phyloP scores from a whole-genome alignment of 2,797 vertebrate genomes.

The Coregonus ussuriensis region DNA sequence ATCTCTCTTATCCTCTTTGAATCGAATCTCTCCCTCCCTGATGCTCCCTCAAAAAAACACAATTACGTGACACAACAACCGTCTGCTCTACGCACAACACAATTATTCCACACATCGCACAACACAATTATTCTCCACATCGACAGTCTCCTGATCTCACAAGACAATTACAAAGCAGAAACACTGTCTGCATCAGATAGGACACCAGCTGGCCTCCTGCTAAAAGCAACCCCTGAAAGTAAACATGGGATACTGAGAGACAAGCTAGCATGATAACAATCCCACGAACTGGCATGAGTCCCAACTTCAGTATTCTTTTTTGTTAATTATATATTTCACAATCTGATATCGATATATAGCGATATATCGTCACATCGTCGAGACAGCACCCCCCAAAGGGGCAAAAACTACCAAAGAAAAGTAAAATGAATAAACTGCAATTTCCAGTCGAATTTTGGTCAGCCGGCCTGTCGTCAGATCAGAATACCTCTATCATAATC shows the following conservation, averaged over 20 bases:
- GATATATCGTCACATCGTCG: neutral
- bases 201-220: conserved; percentile 18
- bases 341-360: neutral
- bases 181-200: conserved; percentile 27
- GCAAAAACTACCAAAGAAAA: neutral
- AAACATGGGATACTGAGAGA: conserved; percentile 10
- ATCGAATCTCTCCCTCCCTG: neutral
- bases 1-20: neutral
- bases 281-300: neutral
- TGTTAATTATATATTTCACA: neutral
- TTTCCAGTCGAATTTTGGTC: neutral
- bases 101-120: conserved; percentile 17
- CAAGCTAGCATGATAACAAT: neutral
- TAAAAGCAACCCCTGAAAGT: conserved; percentile 30
- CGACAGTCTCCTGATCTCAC: conserved; percentile 14
- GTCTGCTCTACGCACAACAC: conserved; percentile 8
- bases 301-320: neutral
- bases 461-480: neutral
- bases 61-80: conserved; percentile 11
- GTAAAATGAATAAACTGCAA: neutral
- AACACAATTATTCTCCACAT: too few species aligned
- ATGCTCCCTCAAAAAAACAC: conserved; percentile 14
- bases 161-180: conserved; percentile 33
- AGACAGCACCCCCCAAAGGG: neutral
- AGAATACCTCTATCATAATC: neutral